Evolutionary conservation across 2,888 invertebrate genomes (phyloP).

Genomic region (Cryptophagus acutangulus): DNA sequence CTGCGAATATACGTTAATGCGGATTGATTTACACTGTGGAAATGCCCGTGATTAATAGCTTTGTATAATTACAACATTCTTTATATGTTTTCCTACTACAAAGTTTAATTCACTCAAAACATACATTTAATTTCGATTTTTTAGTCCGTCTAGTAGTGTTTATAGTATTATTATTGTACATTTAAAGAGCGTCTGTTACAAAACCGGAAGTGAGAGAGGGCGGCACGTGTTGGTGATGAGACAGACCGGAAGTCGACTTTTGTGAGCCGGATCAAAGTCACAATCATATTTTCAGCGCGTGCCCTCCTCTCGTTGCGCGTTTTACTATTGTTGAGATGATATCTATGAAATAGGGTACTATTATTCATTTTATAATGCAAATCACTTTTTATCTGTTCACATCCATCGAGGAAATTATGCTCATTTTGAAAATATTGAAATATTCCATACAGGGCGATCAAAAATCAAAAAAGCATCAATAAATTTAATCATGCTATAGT

Average conservation of each 20-base stretch:
- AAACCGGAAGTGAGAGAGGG: slow-evolving; percentile 40
- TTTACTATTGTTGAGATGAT: slow-evolving; percentile 10
- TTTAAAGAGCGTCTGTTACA: slow-evolving; percentile 18
- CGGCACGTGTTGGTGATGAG: slow-evolving; percentile 44
- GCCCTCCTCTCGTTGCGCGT: slow-evolving; percentile 13
- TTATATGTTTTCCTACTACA: too few species aligned
- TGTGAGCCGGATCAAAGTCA: slow-evolving; percentile 41
- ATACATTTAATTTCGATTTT: too few species aligned
- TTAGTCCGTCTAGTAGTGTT: too few species aligned
- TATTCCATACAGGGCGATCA: too few species aligned
- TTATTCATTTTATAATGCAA: slow-evolving; percentile 5
- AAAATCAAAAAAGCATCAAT: too few species aligned
- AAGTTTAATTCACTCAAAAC: too few species aligned
- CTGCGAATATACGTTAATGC: slow-evolving; percentile 45
- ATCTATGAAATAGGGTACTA: slow-evolving; percentile 13
- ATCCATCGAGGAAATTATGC: too few species aligned
- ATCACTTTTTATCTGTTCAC: too few species aligned
- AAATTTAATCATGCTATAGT: too few species aligned
- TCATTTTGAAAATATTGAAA: too few species aligned
- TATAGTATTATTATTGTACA: too few species aligned
- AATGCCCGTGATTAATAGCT: slow-evolving; percentile 44
- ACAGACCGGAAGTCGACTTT: slow-evolving; percentile 43
- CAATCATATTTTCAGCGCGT: slow-evolving; percentile 36
- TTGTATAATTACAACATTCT: slow-evolving; percentile 48
- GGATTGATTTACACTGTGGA: slow-evolving; percentile 46